phyloP scores from a whole-genome alignment of 2,113 vertebrate genomes.

The Neodon shergylaensis region DNA sequence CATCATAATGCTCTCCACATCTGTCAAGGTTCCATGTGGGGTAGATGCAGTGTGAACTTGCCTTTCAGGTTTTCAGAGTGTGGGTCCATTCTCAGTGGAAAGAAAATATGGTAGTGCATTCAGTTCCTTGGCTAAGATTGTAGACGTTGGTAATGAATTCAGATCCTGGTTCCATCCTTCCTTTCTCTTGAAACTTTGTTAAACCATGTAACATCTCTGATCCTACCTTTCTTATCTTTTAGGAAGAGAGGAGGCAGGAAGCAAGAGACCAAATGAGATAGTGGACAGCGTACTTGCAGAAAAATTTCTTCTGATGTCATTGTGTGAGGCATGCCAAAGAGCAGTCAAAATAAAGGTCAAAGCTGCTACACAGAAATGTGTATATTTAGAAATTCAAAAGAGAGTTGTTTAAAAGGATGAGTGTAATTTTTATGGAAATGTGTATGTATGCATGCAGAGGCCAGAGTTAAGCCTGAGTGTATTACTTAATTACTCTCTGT shows the following conservation, averaged over 20 bases:
- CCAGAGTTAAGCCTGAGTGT: neutral
- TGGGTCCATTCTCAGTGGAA: neutral
- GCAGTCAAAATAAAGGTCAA: neutral
- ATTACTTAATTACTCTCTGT: too few relatives aligned
- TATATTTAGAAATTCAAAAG: neutral
- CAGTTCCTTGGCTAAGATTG: neutral
- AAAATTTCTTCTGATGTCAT: too few relatives aligned
- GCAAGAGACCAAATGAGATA: too few relatives aligned
- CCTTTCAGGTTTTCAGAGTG: neutral
- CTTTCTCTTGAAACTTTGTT: neutral
- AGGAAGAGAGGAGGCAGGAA: neutral
- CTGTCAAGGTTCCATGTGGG: too few relatives aligned
- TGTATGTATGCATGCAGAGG: neutral
- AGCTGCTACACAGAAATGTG: neutral
- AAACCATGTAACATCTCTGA: neutral
- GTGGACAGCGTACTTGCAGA: too few relatives aligned
- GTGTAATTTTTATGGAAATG: neutral
- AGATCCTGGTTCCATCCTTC: neutral
- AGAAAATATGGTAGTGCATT: neutral
- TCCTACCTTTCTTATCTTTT: neutral
- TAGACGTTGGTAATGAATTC: fast-evolving
- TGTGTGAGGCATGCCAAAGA: neutral
- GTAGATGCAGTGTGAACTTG: too few relatives aligned
- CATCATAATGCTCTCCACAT: too few relatives aligned
- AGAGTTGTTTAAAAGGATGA: neutral